These are phyloP conservation scores for Drosophila persimilis DNA, from an alignment of 1,140 invertebrate species.

Conservation along the genomic window DNA sequence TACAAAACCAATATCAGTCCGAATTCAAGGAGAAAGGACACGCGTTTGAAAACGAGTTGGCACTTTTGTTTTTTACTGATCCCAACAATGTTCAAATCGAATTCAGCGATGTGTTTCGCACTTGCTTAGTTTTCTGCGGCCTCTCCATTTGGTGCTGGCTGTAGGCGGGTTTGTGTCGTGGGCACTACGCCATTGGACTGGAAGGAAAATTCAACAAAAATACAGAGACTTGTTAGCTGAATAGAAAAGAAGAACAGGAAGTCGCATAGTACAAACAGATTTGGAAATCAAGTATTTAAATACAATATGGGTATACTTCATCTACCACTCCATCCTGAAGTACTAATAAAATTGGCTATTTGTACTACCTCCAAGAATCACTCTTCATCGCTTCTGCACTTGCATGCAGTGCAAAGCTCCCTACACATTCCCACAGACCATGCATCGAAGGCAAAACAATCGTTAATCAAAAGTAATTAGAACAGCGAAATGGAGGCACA, in stretches of 20 bases:
- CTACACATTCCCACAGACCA: too few species aligned
- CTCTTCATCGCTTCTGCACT: too few species aligned
- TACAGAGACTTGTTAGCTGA: too few species aligned
- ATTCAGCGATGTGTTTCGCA: constrained; percentile 50
- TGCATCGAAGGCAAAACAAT: background rate
- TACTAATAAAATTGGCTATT: too few species aligned
- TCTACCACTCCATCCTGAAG: too few species aligned
- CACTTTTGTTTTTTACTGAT: constrained; percentile 44
- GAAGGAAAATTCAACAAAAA: too few species aligned
- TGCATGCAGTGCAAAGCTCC: too few species aligned
- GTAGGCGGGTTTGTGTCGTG: constrained; percentile 14
- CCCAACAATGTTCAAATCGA: constrained; percentile 46
- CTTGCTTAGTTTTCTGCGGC: constrained; percentile 32
- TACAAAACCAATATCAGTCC: constrained; percentile 13
- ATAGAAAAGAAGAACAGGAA: too few species aligned
- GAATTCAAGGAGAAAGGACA: background rate
- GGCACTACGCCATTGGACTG: background rate
- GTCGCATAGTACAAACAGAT: too few species aligned
- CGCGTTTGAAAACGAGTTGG: constrained; percentile 28
- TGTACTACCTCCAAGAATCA: too few species aligned
- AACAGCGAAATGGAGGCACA: background rate
- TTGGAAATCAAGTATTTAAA: too few species aligned
- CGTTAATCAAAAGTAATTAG: constrained; percentile 31
- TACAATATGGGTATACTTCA: too few species aligned
- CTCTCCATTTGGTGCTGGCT: constrained; percentile 2